Base-by-base conservation (phyloP, 2,888 invertebrate genomes). In the Xanthia togata region DNA sequence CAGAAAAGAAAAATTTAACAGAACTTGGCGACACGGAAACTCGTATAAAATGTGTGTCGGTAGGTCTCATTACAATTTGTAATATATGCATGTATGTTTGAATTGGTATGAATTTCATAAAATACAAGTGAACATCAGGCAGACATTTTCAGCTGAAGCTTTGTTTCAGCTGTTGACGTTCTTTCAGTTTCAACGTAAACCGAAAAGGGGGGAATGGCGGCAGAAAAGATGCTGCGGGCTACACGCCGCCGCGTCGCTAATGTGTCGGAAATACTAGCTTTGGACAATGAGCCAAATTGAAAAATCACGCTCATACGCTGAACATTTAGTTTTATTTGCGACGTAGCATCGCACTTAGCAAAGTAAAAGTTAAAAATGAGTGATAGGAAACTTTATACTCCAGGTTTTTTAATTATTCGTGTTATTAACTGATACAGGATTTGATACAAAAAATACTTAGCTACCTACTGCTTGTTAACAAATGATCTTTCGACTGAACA, bases 201-300 rank as follows among this genome's bases (percentile, higher is more conserved):
- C 70, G 86, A 89, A 91, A 89, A 87, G 76, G 86, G 82, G 82
- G 85, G 86, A 88, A 90, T 82, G 83, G 76, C 70, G 83, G 69
- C 80, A 87, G 73, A 82, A 89, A 84, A 81, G 86, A 82, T 78
- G 87, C 89, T 83, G 89, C 85, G 86, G 82, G 77, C 77, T 69
- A 53, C 62, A 84, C 86, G 80, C 82, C 79, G 79, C 79, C 79
- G 76, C 83, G 71, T 72, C 87, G 85, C 88, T 91, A 90, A 92
- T 91, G 91, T 90, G 90, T 88, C 78, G 87, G 88, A 90, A 92
- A 91, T 91, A 90, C 89, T 84, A 86, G 85, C 88, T 87, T 84
- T 75, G 84, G 85, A 85, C 87, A 87, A 83, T 85, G 83, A 67
- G 81, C 79, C 65, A 76, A 81, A 89, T 83, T 85, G 83, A 81